phyloP scores from a whole-genome alignment of 2,113 vertebrate species.

The Clarias batrachus region DNA sequence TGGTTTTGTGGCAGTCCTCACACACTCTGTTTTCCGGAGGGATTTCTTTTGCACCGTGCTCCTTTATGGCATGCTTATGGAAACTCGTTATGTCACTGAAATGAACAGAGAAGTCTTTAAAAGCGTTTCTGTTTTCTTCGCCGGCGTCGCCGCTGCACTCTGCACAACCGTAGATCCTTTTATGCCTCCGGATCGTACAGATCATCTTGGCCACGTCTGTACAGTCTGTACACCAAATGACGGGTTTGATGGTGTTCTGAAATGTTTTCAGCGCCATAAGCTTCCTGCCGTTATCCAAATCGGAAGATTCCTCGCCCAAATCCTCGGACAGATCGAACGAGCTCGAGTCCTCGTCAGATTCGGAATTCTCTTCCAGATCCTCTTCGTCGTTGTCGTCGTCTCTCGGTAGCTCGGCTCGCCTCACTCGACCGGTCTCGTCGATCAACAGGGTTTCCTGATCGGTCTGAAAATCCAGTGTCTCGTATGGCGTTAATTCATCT shows the following conservation, averaged over 20 bases:
- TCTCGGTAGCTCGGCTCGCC: background rate
- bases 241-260: slow-evolving; percentile 38
- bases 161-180: slow-evolving; percentile 26
- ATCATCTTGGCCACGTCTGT: slow-evolving; percentile 4
- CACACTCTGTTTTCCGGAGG: background rate
- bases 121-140: background rate
- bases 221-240: slow-evolving; percentile 30
- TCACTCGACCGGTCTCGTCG: background rate
- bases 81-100: slow-evolving; percentile 12
- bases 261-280: background rate
- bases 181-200: slow-evolving; percentile 20
- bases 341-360: background rate
- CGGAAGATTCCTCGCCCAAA: background rate
- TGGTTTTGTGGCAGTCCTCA: slow-evolving; percentile 24
- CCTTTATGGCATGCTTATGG: slow-evolving; percentile 30
- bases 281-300: background rate
- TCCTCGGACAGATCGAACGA: background rate
- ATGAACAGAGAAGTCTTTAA: slow-evolving; percentile 25
- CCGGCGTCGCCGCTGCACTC: background rate
- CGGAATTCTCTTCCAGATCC: background rate
- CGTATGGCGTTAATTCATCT: background rate
- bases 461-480: background rate
- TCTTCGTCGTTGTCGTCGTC: background rate
- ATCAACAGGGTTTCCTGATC: background rate
- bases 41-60: slow-evolving; percentile 27